These are phyloP conservation scores for Thalassaphorura encarpata DNA, from an alignment of 1,140 invertebrate genomes.

Conservation along the genomic window DNA sequence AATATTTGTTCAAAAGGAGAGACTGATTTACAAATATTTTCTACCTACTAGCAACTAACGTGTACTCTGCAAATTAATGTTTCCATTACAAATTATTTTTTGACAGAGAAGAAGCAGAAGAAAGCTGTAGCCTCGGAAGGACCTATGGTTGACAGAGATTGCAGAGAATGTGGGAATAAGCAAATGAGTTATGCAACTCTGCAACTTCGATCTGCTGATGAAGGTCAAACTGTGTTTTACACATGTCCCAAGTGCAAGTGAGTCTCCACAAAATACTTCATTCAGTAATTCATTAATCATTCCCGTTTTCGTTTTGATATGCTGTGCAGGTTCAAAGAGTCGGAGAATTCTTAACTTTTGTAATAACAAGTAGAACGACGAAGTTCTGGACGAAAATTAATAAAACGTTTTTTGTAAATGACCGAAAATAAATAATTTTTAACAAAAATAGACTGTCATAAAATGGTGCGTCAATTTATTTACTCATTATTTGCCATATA, in stretches of 20 bases:
- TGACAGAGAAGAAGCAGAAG: slow-evolving; percentile 38
- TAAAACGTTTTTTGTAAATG: too few species aligned
- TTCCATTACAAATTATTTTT: slow-evolving; percentile 24
- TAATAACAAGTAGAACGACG: too few species aligned
- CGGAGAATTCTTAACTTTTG: slow-evolving; percentile 58
- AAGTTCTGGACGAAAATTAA: too few species aligned
- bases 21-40: too few species aligned
- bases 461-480: too few species aligned
- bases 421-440: too few species aligned
- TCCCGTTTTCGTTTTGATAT: too few species aligned
- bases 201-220: slow-evolving; percentile 91
- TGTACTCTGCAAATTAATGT: background rate
- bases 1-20: too few species aligned
- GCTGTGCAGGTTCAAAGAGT: slow-evolving; percentile 54
- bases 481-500: too few species aligned
- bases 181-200: slow-evolving; percentile 90
- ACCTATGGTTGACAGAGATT: slow-evolving; percentile 72
- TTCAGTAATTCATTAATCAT: too few species aligned
- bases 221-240: slow-evolving; percentile 98
- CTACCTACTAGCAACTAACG: background rate
- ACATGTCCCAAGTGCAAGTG: slow-evolving; percentile 91
- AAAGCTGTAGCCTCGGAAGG: too few species aligned
- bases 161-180: slow-evolving; percentile 77
- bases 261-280: slow-evolving; percentile 32
- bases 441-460: too few species aligned